Base-by-base conservation (phyloP, 2,888 invertebrate genomes). In the Cerastis rubricosa region DNA sequence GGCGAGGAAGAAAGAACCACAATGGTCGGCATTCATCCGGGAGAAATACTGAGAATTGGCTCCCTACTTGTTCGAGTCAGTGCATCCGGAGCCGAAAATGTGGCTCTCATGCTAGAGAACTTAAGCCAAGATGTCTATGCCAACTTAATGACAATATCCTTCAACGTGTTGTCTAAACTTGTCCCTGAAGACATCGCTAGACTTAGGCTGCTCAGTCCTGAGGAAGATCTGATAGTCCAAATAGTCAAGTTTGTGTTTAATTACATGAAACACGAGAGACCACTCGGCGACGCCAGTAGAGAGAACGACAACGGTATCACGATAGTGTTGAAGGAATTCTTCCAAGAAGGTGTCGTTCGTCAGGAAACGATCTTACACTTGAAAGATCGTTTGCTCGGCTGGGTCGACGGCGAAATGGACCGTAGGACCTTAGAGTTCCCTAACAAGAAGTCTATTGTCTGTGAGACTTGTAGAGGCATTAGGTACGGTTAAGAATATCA, bases 221-320 rank as follows among this genome's bases (percentile, higher is more conserved):
- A 96, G 22, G 93, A 95, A 83, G 96, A 97, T 82, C 88, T 96
- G 59, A 93, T 96, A 17, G 92, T 93, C 0, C 95, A 96, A 89
- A 90, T 96, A 2, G 96, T 97, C 0, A 91, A 94, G 25, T 96
- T 96, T 74, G 94, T 96, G 4, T 96, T 96, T 63, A 94, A 95
- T 72, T 96, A 95, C 72, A 89, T 97, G 91, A 95, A 95, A 85
- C 93, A 93, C 8, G 47, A 94, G 47, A 91, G 95, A 74, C 96
- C 96, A 7, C 81, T 96, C 0, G 96, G 96, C 0, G 94, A 95
- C 6, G 78, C 92, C 0, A 90, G 91, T 75, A 79, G 87, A 1
- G 90, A 94, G 1, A 88, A 86, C 0, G 96, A 97, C 74, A 94
- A 94, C 51, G 93, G 94, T 5, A 94, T 96, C n/a, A 76, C 93